Conservation (phyloP, 1,140 invertebrate genomes). For the Solen grandis region DNA sequence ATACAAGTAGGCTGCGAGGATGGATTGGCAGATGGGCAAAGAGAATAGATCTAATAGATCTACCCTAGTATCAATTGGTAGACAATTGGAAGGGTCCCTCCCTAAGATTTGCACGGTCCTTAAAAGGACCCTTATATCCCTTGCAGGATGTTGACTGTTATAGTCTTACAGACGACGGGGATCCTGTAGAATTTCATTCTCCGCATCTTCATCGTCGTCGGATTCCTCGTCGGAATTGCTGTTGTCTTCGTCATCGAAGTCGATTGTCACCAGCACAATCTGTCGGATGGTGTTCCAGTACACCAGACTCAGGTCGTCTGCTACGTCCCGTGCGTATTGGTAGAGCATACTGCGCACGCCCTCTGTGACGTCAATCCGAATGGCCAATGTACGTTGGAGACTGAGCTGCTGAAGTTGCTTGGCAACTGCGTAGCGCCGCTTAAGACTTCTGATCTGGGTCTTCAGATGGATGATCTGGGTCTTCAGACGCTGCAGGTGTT, state of each 20-base stretch:
- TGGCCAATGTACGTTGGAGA: conserved; percentile 21
- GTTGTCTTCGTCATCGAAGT: conserved; percentile 48
- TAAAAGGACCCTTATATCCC: too few relatives aligned
- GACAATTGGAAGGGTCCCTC: too few relatives aligned
- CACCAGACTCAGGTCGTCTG: conserved; percentile 39
- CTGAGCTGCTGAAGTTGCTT: not conserved
- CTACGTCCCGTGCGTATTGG: conserved; percentile 23
- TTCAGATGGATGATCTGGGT: conserved; percentile 36
- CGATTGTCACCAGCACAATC: conserved; percentile 22
- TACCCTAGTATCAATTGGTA: too few relatives aligned
- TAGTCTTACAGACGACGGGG: too few relatives aligned
- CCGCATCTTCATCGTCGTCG: conserved; percentile 8
- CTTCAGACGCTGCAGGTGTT: conserved; percentile 16
- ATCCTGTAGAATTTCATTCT: conserved; percentile 16
- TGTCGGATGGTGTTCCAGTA: conserved; percentile 30
- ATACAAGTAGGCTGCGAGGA: too few relatives aligned
- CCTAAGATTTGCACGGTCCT: too few relatives aligned
- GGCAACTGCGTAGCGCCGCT: conserved; percentile 14
- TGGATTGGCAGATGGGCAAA: too few relatives aligned
- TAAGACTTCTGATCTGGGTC: conserved; percentile 21
- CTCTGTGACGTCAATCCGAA: conserved; percentile 45
- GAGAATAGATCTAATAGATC: too few relatives aligned
- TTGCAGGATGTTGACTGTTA: too few relatives aligned
- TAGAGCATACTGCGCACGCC: conserved; percentile 42
- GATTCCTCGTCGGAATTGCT: conserved; percentile 23